phyloP scores from a whole-genome alignment of 2,113 vertebrate genomes.

The Phasianus colchicus region DNA sequence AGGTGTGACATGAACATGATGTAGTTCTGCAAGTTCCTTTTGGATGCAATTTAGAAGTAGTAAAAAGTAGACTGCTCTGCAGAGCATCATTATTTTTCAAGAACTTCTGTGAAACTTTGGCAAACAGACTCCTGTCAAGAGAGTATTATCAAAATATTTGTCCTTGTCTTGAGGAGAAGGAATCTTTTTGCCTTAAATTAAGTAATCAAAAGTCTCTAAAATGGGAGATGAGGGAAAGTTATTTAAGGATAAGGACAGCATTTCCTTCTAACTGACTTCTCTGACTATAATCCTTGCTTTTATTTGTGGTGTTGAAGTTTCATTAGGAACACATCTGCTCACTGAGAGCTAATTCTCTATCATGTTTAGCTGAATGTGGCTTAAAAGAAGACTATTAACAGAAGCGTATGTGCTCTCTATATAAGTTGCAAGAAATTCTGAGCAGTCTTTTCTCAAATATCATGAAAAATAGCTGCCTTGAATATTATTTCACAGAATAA shows the following conservation, averaged over 20 bases:
- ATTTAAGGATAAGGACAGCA: neutral
- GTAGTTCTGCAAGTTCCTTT: neutral
- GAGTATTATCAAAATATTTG: neutral
- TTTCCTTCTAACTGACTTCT: neutral
- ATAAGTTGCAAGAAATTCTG: neutral
- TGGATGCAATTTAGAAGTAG: neutral
- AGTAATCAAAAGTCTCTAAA: neutral
- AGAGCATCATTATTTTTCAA: slow-evolving; percentile 1
- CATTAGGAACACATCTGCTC: neutral
- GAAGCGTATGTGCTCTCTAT: neutral
- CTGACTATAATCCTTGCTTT: neutral
- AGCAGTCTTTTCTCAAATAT: neutral
- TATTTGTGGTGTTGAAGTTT: neutral
- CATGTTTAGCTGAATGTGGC: neutral
- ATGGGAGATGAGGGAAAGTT: neutral
- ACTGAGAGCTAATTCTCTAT: neutral
- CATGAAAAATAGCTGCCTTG: neutral
- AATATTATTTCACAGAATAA: neutral
- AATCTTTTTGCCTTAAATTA: neutral
- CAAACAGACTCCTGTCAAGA: neutral
- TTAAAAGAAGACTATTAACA: neutral
- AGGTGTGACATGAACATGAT: neutral
- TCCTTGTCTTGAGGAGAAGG: neutral
- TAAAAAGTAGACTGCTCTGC: neutral
- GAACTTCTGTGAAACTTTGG: neutral